Evolutionary conservation across 2,113 vertebrate genomes (phyloP).

Genomic region (Triplophysa siluroides): DNA sequence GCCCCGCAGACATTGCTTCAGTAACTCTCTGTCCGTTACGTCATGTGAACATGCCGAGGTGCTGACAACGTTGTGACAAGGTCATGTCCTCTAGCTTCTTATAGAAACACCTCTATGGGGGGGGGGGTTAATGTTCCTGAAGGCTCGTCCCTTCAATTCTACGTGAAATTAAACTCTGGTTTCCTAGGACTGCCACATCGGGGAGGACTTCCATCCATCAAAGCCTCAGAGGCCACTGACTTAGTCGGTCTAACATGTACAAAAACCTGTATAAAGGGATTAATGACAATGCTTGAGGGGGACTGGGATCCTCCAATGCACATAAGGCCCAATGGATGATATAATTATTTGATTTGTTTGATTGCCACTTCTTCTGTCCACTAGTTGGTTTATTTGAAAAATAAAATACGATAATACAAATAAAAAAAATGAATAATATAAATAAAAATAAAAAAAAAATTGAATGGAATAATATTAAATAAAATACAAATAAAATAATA

Average conservation of each 20-base stretch:
- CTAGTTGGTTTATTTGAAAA: too few relatives aligned
- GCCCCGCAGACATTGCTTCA: conserved; percentile 24
- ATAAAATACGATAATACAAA: too few relatives aligned
- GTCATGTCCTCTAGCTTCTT: conserved; percentile 13
- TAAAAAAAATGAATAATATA: too few relatives aligned
- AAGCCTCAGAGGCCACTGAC: conserved; percentile 10
- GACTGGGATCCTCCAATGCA: too few relatives aligned
- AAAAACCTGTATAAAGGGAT: neutral
- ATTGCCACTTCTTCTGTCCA: too few relatives aligned
- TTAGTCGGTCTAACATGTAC: conserved; percentile 18
- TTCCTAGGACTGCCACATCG: conserved; percentile 35
- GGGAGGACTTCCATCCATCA: conserved; percentile 42
- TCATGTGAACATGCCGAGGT: conserved; percentile 31
- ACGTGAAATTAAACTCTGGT: conserved; percentile 18
- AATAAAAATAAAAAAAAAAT: too few relatives aligned
- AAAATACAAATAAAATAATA: too few relatives aligned
- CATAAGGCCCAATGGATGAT: too few relatives aligned
- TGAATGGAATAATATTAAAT: too few relatives aligned
- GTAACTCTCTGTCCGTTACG: conserved; percentile 3
- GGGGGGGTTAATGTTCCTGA: conserved; percentile 32
- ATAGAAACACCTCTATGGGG: neutral
- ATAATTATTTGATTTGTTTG: too few relatives aligned
- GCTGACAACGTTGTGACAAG: conserved; percentile 22
- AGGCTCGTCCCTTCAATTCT: conserved; percentile 31
- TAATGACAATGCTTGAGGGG: neutral